phyloP scores from a whole-genome alignment of 2,888 invertebrate genomes.

The Agrochola lychnidis region DNA sequence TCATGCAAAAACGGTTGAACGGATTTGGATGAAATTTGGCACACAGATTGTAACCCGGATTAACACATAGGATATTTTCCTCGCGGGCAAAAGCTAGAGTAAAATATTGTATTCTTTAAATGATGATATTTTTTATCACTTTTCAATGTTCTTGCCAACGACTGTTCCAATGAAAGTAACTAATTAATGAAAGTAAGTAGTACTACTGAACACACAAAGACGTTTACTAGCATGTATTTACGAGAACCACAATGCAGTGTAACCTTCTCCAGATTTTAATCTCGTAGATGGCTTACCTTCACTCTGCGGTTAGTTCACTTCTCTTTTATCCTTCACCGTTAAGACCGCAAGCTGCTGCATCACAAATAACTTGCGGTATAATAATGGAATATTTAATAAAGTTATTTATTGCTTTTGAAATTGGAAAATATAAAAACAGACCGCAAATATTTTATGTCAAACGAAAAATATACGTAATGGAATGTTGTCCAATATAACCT shows the following conservation, averaged over 20 bases:
- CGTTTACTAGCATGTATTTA: constrained; percentile 2
- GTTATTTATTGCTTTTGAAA: constrained; percentile 37
- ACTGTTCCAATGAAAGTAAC: neutral
- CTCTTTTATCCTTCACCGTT: constrained; percentile 24
- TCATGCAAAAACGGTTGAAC: neutral
- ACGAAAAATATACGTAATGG: constrained; percentile 10
- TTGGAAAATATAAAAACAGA: constrained; percentile 30
- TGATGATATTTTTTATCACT: neutral
- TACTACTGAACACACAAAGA: neutral
- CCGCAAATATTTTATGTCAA: constrained; percentile 9
- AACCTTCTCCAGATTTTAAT: constrained; percentile 42
- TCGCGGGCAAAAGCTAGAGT: neutral
- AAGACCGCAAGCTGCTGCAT: constrained; percentile 12
- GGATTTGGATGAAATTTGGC: neutral
- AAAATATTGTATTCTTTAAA: constrained; percentile 1
- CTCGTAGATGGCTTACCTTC: constrained; percentile 36
- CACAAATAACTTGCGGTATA: constrained; percentile 7
- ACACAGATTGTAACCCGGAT: neutral
- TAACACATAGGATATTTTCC: neutral
- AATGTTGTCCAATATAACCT: constrained; percentile 33
- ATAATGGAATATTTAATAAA: constrained; percentile 24
- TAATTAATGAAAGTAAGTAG: neutral
- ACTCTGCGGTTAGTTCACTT: constrained; percentile 15
- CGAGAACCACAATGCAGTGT: neutral
- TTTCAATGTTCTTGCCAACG: neutral